Evolutionary conservation across 2,113 vertebrate genomes (phyloP).

Genomic region (Heterotis niloticus): DNA sequence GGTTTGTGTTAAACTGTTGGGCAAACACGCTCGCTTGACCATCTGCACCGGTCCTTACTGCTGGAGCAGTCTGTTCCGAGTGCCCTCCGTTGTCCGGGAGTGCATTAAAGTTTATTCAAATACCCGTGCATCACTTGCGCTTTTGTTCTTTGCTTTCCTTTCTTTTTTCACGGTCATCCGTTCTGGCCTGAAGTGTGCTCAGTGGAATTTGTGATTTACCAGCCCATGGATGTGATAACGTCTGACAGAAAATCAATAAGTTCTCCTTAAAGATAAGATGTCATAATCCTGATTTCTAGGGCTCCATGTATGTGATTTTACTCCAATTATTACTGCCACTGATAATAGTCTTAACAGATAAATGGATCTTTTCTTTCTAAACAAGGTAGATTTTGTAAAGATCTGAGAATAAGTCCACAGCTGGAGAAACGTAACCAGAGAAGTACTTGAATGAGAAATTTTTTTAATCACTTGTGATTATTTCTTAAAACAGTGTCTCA

Average conservation of each 20-base stretch:
- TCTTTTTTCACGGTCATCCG: constrained; percentile 55
- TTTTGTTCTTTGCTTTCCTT: constrained; percentile 51
- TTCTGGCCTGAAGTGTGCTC: constrained; percentile 64
- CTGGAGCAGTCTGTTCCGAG: background rate
- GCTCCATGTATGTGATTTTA: constrained; percentile 65
- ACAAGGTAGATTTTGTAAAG: too few species aligned
- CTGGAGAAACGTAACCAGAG: too few species aligned
- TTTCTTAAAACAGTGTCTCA: too few species aligned
- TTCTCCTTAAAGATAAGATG: constrained; percentile 72
- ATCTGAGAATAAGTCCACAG: too few species aligned
- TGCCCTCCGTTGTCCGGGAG: background rate
- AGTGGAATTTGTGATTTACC: constrained; percentile 54
- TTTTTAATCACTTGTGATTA: too few species aligned
- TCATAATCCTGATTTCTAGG: constrained; percentile 71
- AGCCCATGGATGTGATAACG: constrained; percentile 74
- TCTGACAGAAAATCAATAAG: constrained; percentile 93
- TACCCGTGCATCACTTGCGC: constrained; percentile 47
- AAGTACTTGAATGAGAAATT: too few species aligned
- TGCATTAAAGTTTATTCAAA: background rate
- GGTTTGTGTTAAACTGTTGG: background rate
- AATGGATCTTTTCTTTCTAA: constrained; percentile 10
- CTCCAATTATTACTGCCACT: constrained; percentile 62
- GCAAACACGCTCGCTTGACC: too few species aligned
- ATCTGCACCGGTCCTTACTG: too few species aligned
- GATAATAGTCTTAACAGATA: constrained; percentile 66